A percentile compares a stretch with the other conserved stretches of the same genome.
Conservation (phyloP, 1,140 invertebrate species). For the Ceratosolen solmsi region DNA sequence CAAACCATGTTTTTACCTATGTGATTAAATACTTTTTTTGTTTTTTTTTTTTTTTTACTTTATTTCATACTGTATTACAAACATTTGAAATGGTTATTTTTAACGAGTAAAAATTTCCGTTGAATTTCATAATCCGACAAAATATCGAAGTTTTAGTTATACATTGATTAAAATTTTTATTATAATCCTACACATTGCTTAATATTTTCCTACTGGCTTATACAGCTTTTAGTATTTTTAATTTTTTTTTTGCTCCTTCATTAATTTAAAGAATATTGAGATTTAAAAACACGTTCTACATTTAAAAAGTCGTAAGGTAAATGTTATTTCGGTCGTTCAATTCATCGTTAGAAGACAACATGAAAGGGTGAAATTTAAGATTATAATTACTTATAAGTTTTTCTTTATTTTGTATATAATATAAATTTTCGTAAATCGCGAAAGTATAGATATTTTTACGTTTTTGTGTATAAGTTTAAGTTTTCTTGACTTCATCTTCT, state of each 20-base stretch:
- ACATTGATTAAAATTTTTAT: constrained; percentile 35
- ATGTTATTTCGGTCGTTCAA: no score
- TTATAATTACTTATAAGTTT: neutral
- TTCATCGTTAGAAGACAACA: no score
- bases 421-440: neutral
- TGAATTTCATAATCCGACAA: constrained; percentile 37
- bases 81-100: constrained; percentile 4
- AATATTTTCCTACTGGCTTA: neutral
- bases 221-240: neutral
- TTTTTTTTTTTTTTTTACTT: constrained; percentile 8
- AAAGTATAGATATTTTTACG: neutral
- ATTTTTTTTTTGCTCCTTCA: neutral
- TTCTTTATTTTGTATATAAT: neutral
- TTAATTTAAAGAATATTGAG: no score
- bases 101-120: constrained; percentile 4
- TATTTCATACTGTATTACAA: constrained; percentile 9
- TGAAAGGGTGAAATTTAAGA: no score
- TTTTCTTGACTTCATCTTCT: neutral
- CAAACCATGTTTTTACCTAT: no score
- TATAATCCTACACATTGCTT: neutral
- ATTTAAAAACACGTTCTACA: no score
- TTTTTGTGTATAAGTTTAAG: neutral
- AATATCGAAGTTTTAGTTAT: constrained; percentile 25
- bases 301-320: no score
- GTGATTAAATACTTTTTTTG: neutral